Base-by-base conservation (phyloP, 2,113 vertebrate genomes). In the Paralichthys olivaceus region DNA sequence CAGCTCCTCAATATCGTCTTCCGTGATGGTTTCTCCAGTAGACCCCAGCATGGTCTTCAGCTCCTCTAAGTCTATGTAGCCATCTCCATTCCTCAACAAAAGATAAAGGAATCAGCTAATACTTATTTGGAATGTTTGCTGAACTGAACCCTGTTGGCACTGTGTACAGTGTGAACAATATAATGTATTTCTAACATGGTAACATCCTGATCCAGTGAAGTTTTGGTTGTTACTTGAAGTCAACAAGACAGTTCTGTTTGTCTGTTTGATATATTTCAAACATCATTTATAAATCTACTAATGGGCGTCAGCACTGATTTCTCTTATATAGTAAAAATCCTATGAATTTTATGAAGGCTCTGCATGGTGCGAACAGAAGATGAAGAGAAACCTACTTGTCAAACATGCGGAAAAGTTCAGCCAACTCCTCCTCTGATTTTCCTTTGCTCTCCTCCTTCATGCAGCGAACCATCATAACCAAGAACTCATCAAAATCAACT, bases 391-490 rank as follows among this genome's bases (percentile, higher is more conserved):
- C 84, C 25, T 92, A 95, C 95, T 95, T 95, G 84, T 95, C 95
- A 82, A 95, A 95, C 94, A 95, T 95, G 64, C 95, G 93, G 87
- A 95, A 95, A 32, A 95, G 91, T 75, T 95, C 95, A 0, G 93
- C 94, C 60, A 95, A 49, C 82, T 95, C 95, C 65, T 95, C 95
- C 63, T 95, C 95, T n/a, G 95, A 86, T 84, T 95, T 95, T 58
- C 95, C 95, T 93, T 95, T 95, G 86, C 93, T 95, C 89, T 95
- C 94, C 87, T 95, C 95, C 80, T 95, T 95, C 93, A 95, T 95
- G 63, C 95, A 94, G 88, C 94, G 93, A 17, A 95, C 95, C 94
- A 95, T 95, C 95, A 95, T 95, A 9, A 95, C 93, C 81, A 95
- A 84, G 91, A 95, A 95, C 87, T 95, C 95, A 81, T 95, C 95